phyloP scores from a whole-genome alignment of 2,113 vertebrate genomes.

The Labrus mixtus region DNA sequence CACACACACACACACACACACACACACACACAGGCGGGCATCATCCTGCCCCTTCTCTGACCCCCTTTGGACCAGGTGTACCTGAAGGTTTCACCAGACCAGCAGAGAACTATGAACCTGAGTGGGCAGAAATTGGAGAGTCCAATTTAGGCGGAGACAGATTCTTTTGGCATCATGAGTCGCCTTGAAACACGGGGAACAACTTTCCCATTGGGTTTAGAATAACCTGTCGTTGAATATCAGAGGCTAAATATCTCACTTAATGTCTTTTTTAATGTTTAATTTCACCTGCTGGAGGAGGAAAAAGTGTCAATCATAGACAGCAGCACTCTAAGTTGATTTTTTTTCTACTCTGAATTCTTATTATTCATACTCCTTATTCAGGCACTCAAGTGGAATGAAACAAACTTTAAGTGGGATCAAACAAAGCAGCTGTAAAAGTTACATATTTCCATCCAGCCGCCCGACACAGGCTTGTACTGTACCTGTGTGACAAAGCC shows the following conservation, averaged over 20 bases:
- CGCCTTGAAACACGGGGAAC: slow-evolving; percentile 17
- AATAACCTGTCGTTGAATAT: slow-evolving; percentile 33
- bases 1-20: slow-evolving; percentile 21
- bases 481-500: slow-evolving; percentile 41
- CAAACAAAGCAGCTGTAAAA: slow-evolving; percentile 9
- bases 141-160: too few species aligned
- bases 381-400: not conserved
- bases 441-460: slow-evolving; percentile 1
- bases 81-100: slow-evolving; percentile 41
- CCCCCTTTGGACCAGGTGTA: slow-evolving; percentile 55
- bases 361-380: not conserved
- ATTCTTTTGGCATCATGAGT: slow-evolving; percentile 39
- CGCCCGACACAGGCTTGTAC: slow-evolving; percentile 15
- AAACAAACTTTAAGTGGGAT: slow-evolving; percentile 10
- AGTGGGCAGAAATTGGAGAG: not conserved
- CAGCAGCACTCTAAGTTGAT: not conserved
- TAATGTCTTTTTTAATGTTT: not conserved
- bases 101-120: not conserved
- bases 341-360: not conserved
- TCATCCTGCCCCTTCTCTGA: slow-evolving; percentile 58
- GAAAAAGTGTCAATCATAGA: not conserved
- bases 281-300: not conserved
- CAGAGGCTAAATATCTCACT: not conserved
- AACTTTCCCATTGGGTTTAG: slow-evolving; percentile 45
- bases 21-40: slow-evolving; percentile 26